phyloP scores from a whole-genome alignment of 23 tunicate species.

The Clavelina lepadiformis region DNA sequence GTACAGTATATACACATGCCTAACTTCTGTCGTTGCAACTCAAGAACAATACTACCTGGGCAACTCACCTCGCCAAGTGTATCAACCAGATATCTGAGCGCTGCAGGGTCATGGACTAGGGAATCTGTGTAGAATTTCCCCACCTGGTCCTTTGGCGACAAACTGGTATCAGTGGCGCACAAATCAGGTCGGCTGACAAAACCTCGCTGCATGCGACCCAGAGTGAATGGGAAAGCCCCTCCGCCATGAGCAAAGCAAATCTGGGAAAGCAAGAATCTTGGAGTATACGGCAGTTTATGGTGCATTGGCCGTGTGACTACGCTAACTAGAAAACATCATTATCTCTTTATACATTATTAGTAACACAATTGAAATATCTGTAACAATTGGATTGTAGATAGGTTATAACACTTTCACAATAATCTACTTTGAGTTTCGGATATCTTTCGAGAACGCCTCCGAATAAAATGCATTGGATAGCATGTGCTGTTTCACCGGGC shows the following conservation, averaged over 20 bases:
- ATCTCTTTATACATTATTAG: too few species aligned
- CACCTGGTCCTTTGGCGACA: constrained; percentile 50
- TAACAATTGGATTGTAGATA: too few species aligned
- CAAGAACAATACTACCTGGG: background rate
- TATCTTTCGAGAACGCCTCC: constrained; percentile 78
- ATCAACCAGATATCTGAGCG: constrained; percentile 52
- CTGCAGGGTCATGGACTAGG: constrained; percentile 62
- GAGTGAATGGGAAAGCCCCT: constrained; percentile 77
- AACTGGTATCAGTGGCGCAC: constrained; percentile 69
- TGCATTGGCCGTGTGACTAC: too few species aligned
- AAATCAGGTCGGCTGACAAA: constrained; percentile 80
- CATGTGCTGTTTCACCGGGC: constrained; percentile 89
- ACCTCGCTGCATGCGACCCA: constrained; percentile 82
- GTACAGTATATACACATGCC: too few species aligned
- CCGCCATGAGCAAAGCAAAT: constrained; percentile 97
- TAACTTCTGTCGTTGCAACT: too few species aligned
- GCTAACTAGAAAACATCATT: too few species aligned
- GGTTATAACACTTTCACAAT: too few species aligned
- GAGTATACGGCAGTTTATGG: too few species aligned
- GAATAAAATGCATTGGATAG: constrained; percentile 71
- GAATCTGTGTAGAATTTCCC: constrained; percentile 82
- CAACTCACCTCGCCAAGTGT: constrained; percentile 55
- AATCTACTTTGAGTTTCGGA: constrained; percentile 73
- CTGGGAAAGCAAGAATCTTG: constrained; percentile 6
- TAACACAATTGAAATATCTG: too few species aligned